Evolutionary conservation across 2,888 invertebrate genomes (phyloP).

Genomic region (Harpalus rufipes): DNA sequence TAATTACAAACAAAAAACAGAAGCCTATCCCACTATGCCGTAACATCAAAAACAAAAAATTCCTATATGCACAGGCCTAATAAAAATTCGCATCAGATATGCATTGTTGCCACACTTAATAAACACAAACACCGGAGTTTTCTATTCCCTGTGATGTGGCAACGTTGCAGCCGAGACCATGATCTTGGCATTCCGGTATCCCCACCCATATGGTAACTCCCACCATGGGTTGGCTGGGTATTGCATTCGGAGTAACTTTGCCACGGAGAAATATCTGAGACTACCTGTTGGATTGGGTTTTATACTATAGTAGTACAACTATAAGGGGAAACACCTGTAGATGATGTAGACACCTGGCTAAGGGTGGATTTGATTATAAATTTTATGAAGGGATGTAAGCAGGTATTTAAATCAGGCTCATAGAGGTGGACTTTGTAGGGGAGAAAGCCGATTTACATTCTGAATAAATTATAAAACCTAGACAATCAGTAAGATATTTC

Average conservation of each 20-base stretch:
- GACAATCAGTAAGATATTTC: too few species aligned
- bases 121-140: slow-evolving; percentile 54
- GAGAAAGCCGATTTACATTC: background rate
- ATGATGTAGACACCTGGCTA: slow-evolving; percentile 27
- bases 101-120: slow-evolving; percentile 68
- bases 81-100: slow-evolving; percentile 58
- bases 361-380: slow-evolving; percentile 45
- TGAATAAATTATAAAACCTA: too few species aligned
- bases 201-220: slow-evolving; percentile 68
- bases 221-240: slow-evolving; percentile 66
- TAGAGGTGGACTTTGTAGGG: background rate
- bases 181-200: slow-evolving; percentile 75
- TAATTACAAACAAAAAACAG: slow-evolving; percentile 48
- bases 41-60: slow-evolving; percentile 38
- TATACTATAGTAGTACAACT: background rate
- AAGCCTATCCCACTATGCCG: slow-evolving; percentile 51
- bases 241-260: slow-evolving; percentile 69
- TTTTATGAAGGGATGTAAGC: slow-evolving; percentile 13
- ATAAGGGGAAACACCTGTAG: slow-evolving; percentile 34
- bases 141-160: slow-evolving; percentile 70
- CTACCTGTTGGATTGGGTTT: slow-evolving; percentile 54
- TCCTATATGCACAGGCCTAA: slow-evolving; percentile 48
- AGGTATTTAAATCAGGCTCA: slow-evolving; percentile 55
- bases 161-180: slow-evolving; percentile 73
- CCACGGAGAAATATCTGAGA: slow-evolving; percentile 24